Evolutionary conservation across 1,140 invertebrate species (phyloP), one percentile per base, ranked within the genome.

Genomic region (Lanistes nyassanus): DNA sequence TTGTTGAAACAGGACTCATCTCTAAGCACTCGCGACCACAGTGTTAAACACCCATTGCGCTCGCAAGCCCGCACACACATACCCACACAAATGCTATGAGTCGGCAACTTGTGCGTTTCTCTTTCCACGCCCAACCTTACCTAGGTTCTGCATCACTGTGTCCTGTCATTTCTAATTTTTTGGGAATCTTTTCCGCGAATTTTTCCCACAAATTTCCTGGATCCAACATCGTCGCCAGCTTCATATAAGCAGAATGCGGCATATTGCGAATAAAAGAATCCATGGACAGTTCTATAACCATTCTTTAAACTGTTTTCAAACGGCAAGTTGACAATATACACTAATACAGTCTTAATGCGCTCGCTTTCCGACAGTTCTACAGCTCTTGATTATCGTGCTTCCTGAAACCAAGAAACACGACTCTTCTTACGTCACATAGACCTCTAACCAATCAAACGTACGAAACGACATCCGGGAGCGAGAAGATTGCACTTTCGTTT

Each of bases 181-280:
- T 70, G 34, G 82, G 81, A 47, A 84, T 80, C 31, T 71, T 47
- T 3, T 60, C 76, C 13, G 77, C 76, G 21, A 84, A 62, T 47
- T 67, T 71, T 74, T 81, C 75, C 82, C 82, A 84, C 31, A 78
- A 60, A 19, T 70, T 76, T 21, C 79, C 80, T 58, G 80, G 72
- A 37, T 82, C 82, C 1, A 84, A 66, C 21, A 81, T n/a, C 7
- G 75, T 66, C 34, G 74, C 66, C 16, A 82, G 39, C 55, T 78
- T 77, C 26, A 68, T 69, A 16, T 78, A 39, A 21, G 55, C 77
- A 42, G 78, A 79, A 69, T 77, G 79, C 11, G 81, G 82, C 39
- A 84, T 42, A 23, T 78, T 53, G 3, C 81, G 76, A 56, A 82
- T 80, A 72, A 62, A 82, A 3, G 79, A 78, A 5, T 82, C 79